Conservation (phyloP, 1,140 invertebrate species). For the Conopomorpha cramerella region DNA sequence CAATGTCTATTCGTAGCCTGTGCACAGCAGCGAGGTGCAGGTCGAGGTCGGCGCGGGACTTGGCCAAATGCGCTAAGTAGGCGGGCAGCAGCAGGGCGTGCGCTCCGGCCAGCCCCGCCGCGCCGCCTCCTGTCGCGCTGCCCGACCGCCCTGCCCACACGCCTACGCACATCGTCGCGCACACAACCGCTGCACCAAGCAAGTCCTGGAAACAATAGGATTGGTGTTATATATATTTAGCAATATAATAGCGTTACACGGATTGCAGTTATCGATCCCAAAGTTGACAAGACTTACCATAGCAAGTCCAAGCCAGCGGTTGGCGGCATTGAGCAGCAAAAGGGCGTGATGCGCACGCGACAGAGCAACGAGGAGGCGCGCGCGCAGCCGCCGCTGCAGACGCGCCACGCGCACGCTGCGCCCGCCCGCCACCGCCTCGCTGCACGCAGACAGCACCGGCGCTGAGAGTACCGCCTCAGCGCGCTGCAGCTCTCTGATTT, state of each 20-base stretch:
- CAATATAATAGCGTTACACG: no score
- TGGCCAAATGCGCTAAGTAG: slow-evolving; percentile 82
- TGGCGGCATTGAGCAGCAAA: slow-evolving; percentile 77
- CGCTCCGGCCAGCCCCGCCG: slow-evolving; percentile 74
- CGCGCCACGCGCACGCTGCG: slow-evolving; percentile 72
- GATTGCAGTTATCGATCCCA: no score
- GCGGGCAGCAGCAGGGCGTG: slow-evolving; percentile 81
- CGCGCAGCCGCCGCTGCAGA: slow-evolving; percentile 68
- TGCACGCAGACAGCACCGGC: slow-evolving; percentile 73
- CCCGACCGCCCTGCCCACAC: slow-evolving; percentile 61
- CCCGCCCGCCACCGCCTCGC: slow-evolving; percentile 71
- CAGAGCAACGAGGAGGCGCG: slow-evolving; percentile 67
- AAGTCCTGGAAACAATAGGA: slow-evolving; percentile 81
- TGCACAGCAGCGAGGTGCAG: slow-evolving; percentile 80
- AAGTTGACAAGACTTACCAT: slow-evolving; percentile 64
- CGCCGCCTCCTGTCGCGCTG: slow-evolving; percentile 61
- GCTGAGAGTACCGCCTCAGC: slow-evolving; percentile 71
- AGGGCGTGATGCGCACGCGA: slow-evolving; percentile 78
- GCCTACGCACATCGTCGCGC: slow-evolving; percentile 70
- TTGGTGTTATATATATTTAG: no score
- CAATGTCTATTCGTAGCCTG: slow-evolving; percentile 67
- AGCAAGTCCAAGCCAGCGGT: slow-evolving; percentile 81
- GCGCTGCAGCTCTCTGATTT: slow-evolving; percentile 75
- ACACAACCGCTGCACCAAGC: slow-evolving; percentile 77
- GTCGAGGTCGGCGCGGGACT: slow-evolving; percentile 78